A percentile compares a stretch with the other conserved stretches of the same genome.
phyloP scores from a whole-genome alignment of 2,113 vertebrate species.

The Equus quagga region DNA sequence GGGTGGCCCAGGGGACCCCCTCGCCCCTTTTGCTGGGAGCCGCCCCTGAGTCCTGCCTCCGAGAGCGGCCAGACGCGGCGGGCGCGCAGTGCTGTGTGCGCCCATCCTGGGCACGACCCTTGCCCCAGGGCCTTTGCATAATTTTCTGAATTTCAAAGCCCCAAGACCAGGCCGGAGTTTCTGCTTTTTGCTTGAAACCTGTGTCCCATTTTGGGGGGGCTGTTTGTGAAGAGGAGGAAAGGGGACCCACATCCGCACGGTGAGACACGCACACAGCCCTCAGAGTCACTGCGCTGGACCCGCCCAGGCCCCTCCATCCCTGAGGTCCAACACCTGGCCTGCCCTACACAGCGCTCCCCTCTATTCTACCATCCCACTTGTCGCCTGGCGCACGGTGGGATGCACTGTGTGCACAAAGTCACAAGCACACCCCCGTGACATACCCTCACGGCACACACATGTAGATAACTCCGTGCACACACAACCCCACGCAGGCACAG shows the following conservation, averaged over 20 bases:
- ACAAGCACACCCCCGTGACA: not conserved
- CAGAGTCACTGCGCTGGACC: not conserved
- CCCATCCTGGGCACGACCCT: not conserved
- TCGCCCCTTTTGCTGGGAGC: not conserved
- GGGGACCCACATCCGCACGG: no score
- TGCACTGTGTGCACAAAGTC: not conserved
- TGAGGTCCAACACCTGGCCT: no score
- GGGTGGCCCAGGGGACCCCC: not conserved
- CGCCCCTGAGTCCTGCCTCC: not conserved
- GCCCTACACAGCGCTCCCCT: fast-evolving
- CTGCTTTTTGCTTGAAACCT: not conserved
- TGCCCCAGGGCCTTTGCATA: not conserved
- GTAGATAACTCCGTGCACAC: not conserved
- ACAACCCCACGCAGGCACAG: not conserved
- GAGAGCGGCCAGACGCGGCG: not conserved
- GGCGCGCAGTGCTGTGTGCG: not conserved
- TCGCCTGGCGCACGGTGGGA: not conserved
- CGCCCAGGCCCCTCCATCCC: not conserved
- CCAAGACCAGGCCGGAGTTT: not conserved
- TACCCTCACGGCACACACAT: not conserved
- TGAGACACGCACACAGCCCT: fast-evolving
- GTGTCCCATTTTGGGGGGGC: not conserved
- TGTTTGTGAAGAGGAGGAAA: not conserved
- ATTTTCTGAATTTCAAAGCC: slow-evolving; percentile 57
- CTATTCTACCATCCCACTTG: not conserved